These are phyloP conservation scores for Nemotelus nigrinus DNA, from an alignment of 2,888 invertebrate genomes.

Conservation along the genomic window DNA sequence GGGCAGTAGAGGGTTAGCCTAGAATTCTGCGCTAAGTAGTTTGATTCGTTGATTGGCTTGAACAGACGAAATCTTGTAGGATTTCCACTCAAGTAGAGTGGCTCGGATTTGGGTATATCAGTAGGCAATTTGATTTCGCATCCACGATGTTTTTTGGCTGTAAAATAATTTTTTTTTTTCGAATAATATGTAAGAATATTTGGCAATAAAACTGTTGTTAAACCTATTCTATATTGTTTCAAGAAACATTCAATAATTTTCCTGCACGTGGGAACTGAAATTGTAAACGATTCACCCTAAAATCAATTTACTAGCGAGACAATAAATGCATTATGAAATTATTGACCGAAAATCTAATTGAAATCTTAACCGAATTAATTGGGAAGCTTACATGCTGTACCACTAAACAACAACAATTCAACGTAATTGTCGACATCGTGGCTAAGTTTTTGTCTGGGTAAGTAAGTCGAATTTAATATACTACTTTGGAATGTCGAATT, in stretches of 20 bases:
- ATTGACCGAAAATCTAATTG: no score
- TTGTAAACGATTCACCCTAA: no score
- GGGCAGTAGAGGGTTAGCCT: constrained; percentile 54
- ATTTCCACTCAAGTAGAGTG: constrained; percentile 49
- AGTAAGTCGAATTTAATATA: no score
- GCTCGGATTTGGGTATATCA: constrained; percentile 51
- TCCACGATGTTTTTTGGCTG: constrained; percentile 28
- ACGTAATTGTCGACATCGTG: no score
- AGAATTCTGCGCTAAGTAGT: constrained; percentile 49
- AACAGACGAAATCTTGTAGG: constrained; percentile 50
- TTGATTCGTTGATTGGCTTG: constrained; percentile 52
- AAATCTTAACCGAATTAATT: no score
- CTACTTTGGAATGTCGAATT: no score
- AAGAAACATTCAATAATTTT: not conserved
- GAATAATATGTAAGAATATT: not conserved
- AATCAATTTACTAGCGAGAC: no score
- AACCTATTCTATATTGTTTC: not conserved
- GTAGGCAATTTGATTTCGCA: constrained; percentile 51
- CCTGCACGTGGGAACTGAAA: no score
- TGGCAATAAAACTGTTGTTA: not conserved
- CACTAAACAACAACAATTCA: no score
- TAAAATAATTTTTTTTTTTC: not conserved
- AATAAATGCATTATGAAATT: no score
- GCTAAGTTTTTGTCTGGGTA: no score
- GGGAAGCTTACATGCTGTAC: no score